These are phyloP conservation scores for Cylas formicarius DNA, from an alignment of 1,140 invertebrate species.

Conservation along the genomic window DNA sequence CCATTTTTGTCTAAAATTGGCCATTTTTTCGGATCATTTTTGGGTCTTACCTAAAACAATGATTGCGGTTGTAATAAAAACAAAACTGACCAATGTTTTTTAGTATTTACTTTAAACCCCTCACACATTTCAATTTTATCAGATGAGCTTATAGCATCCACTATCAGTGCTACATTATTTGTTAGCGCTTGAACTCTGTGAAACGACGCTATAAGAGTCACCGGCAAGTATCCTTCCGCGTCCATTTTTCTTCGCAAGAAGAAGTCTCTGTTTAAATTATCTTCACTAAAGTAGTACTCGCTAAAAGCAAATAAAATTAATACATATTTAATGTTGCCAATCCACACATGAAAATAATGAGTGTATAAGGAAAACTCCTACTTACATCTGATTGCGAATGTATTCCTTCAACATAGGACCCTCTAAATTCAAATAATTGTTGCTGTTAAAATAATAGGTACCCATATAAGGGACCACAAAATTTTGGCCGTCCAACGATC, in stretches of 20 bases:
- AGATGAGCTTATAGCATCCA: conserved; percentile 74
- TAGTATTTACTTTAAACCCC: conserved; percentile 65
- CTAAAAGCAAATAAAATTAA: conserved; percentile 50
- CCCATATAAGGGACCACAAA: conserved; percentile 58
- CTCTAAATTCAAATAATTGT: conserved; percentile 49
- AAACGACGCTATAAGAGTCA: conserved; percentile 92
- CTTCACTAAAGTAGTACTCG: conserved; percentile 98
- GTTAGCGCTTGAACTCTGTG: conserved; percentile 86
- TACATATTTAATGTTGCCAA: neutral
- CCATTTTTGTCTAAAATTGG: conserved; percentile 60
- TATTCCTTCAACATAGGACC: conserved; percentile 61
- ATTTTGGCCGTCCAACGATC: conserved; percentile 20
- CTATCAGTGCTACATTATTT: conserved; percentile 73
- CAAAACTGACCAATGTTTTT: neutral
- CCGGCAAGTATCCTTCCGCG: conserved; percentile 82
- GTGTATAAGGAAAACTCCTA: too few relatives aligned
- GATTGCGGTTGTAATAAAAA: too few relatives aligned
- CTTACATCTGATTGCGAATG: conserved; percentile 79
- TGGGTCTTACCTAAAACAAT: conserved; percentile 65
- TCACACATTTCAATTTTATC: conserved; percentile 74
- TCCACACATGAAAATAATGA: conserved; percentile 3
- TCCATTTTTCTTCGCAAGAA: conserved; percentile 97
- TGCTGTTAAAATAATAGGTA: conserved; percentile 50
- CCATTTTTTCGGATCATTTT: conserved; percentile 76
- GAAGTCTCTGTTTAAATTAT: conserved; percentile 93